These are phyloP conservation scores for Chromis chromis DNA, from an alignment of 2,797 vertebrate genomes.

Conservation along the genomic window DNA sequence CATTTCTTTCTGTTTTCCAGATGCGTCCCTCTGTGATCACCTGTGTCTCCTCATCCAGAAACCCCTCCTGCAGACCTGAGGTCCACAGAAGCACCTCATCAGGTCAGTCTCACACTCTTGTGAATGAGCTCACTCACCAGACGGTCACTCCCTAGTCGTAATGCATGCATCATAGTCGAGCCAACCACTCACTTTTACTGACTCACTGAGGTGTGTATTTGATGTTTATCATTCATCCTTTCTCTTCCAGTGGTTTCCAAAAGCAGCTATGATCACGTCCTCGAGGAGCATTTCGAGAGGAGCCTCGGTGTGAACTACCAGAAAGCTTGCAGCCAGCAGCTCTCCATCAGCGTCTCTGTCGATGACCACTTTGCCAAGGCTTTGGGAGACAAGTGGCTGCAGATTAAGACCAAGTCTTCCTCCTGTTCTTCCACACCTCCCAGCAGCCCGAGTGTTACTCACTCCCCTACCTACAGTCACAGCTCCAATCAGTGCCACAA, in stretches of 20 bases:
- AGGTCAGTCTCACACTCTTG: conserved; percentile 67
- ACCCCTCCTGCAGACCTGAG: conserved; percentile 66
- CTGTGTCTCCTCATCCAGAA: conserved; percentile 80
- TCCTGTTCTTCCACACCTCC: conserved; percentile 84
- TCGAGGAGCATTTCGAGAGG: conserved; percentile 87
- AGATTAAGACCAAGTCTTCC: conserved; percentile 83
- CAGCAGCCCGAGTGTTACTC: conserved; percentile 82
- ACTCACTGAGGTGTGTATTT: conserved; percentile 66
- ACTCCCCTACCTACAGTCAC: conserved; percentile 78
- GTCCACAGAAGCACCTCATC: conserved; percentile 68
- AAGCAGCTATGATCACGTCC: conserved; percentile 79
- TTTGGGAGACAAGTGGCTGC: conserved; percentile 86
- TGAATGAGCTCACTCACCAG: conserved; percentile 24
- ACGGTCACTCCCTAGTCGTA: conserved; percentile 46
- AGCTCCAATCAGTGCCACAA: conserved; percentile 74
- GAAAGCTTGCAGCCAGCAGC: conserved; percentile 70
- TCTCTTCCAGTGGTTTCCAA: conserved; percentile 72
- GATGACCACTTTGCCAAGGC: conserved; percentile 89
- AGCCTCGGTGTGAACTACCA: conserved; percentile 85
- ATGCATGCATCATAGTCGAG: conserved; percentile 13
- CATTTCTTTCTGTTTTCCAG: conserved; percentile 55
- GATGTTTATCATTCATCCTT: conserved; percentile 31
- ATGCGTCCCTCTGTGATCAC: conserved; percentile 88
- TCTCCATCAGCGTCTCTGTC: conserved; percentile 86
- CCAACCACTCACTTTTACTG: conserved; percentile 34